Base-by-base conservation (phyloP, 2,797 vertebrate species). In the Gymnoscopelus microlampas region DNA sequence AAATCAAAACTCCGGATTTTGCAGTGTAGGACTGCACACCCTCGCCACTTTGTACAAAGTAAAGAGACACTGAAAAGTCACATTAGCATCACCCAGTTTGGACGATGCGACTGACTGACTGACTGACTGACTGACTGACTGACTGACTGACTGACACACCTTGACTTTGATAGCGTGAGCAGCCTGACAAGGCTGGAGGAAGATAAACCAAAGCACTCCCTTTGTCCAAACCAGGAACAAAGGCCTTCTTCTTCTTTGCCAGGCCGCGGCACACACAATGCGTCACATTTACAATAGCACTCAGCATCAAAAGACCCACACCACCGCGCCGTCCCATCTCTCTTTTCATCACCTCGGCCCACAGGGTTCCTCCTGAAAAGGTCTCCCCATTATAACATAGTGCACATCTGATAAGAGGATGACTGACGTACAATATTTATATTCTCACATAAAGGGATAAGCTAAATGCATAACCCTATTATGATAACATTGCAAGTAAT, bases 201-300 rank as follows among this genome's bases (percentile, higher is more conserved):
- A 35, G 32, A 82, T 80, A 82, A 84, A 73, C 78, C 66, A 55
- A 68, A 55, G 80, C 60, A 80, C 76, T 77, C 32, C 29, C 80
- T 72, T 82, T 84, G 82, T 85, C 71, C 72, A 35, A 76, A 68
- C 74, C 55, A 65, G 77, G 67, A 89, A 86, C 87, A 91, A 91
- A 78, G 60, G 74, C 60, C 59, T 71, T 59, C 72, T 32, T 32
- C 56, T 71, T 59, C 72, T 83, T 73, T 67, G 44, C 48, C 70
- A 68, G 58, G 53, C 73, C 81, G 68, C 62, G 53, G 74, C 61
- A 70, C 62, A 77, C 63, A 68, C 63, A 76, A 1, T 60, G 79
- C 59, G 72, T 66, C 39, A 72, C 71, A 76, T 73, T 35, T 80
- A 73, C 55, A 87, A 73, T 70, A 65, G 72, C 71, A 79, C 69